phyloP scores from a whole-genome alignment of 1,140 invertebrate species.

The Drosophila takahashii region DNA sequence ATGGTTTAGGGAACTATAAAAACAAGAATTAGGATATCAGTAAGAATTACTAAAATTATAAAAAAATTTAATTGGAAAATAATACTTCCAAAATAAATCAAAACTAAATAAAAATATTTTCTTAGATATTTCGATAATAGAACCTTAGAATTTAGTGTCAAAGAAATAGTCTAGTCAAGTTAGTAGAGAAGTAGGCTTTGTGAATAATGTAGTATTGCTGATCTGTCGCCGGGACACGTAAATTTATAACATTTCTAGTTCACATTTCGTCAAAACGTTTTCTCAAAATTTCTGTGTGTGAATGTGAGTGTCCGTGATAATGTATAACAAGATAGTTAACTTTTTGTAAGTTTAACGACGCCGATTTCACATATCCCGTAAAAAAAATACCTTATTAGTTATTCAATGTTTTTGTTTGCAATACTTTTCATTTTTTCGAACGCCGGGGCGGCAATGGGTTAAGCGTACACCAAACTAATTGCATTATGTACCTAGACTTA shows the following conservation, averaged over 20 bases:
- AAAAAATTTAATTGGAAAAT: neutral
- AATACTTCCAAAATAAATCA: neutral
- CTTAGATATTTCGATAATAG: too few species aligned
- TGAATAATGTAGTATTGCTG: neutral
- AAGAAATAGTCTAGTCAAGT: neutral
- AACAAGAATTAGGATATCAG: neutral
- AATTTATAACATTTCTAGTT: slow-evolving; percentile 1
- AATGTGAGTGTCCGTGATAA: neutral
- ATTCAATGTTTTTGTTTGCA: slow-evolving; percentile 25
- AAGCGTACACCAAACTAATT: slow-evolving; percentile 54
- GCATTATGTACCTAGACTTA: slow-evolving; percentile 41
- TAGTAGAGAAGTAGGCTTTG: neutral
- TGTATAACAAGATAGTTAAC: neutral
- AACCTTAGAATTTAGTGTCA: neutral
- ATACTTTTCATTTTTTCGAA: slow-evolving; percentile 51
- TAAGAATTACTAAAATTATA: too few species aligned
- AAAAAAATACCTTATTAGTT: slow-evolving; percentile 25
- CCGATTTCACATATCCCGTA: slow-evolving; percentile 13
- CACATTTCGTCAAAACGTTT: neutral
- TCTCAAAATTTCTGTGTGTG: slow-evolving; percentile 1
- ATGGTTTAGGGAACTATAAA: neutral
- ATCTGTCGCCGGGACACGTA: neutral
- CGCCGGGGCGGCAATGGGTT: slow-evolving; percentile 80
- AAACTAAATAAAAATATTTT: too few species aligned
- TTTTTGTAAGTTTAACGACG: neutral